phyloP scores from a whole-genome alignment of 2,113 vertebrate species.

The Pica pica region DNA sequence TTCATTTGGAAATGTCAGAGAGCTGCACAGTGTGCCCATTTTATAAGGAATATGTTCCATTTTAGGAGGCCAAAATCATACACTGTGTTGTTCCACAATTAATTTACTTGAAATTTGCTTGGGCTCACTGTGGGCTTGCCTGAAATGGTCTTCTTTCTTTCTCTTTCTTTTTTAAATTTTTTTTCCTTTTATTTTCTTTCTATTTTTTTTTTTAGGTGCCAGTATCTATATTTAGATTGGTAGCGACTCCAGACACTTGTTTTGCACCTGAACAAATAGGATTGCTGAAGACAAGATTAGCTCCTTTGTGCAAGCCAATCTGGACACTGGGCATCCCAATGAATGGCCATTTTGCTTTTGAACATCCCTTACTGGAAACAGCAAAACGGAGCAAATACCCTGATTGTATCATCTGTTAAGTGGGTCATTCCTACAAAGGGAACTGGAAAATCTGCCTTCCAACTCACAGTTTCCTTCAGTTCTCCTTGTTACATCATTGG shows the following conservation, averaged over 20 bases:
- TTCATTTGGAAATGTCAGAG: slow-evolving; percentile 55
- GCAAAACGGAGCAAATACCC: slow-evolving; percentile 26
- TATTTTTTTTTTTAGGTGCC: background rate
- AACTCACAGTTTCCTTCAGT: slow-evolving; percentile 7
- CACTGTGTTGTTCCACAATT: slow-evolving; percentile 66
- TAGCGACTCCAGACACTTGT: background rate
- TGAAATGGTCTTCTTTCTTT: background rate
- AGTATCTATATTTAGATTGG: background rate
- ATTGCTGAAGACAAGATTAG: slow-evolving; percentile 1
- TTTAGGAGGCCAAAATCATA: slow-evolving; percentile 49
- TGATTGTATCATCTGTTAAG: slow-evolving; percentile 41
- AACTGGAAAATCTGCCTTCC: slow-evolving; percentile 22
- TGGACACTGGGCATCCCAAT: background rate
- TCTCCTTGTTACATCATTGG: background rate
- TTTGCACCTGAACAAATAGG: slow-evolving; percentile 54
- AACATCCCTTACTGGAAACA: slow-evolving; percentile 11
- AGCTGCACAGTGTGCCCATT: background rate
- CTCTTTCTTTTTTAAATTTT: background rate
- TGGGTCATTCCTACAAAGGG: slow-evolving; percentile 54
- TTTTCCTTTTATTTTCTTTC: fast-evolving
- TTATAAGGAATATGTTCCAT: slow-evolving; percentile 37
- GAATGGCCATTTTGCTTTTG: slow-evolving; percentile 27
- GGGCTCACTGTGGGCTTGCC: background rate
- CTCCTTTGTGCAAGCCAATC: background rate
- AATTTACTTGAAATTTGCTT: slow-evolving; percentile 52